Conservation (phyloP, 1,140 invertebrate species). For the Conus ventricosus region DNA sequence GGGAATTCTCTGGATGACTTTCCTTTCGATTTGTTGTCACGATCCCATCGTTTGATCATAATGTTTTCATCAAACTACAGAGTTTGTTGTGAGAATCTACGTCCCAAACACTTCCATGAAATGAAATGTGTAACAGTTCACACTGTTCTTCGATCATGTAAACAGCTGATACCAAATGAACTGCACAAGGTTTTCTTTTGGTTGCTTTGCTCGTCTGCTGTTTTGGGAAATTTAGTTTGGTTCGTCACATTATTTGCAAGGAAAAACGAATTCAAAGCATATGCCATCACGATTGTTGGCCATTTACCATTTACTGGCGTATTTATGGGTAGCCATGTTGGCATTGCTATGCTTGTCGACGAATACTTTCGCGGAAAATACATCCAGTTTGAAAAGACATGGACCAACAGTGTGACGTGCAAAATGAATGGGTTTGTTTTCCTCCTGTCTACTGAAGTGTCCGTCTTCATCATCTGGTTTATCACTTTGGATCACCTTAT, state of each 20-base stretch:
- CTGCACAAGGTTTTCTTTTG: conserved; percentile 42
- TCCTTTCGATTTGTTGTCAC: conserved; percentile 29
- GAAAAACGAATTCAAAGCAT: conserved; percentile 34
- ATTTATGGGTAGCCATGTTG: conserved; percentile 63
- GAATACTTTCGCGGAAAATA: conserved; percentile 52
- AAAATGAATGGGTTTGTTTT: conserved; percentile 56
- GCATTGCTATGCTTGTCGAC: conserved; percentile 59
- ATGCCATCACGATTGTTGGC: conserved; percentile 44
- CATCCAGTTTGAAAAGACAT: conserved; percentile 45
- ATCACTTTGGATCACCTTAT: conserved; percentile 53
- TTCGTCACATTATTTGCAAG: conserved; percentile 29
- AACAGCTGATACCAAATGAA: conserved; percentile 36
- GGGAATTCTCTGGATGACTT: conserved; percentile 34
- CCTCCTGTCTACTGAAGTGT: conserved; percentile 58
- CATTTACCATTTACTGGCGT: conserved; percentile 57
- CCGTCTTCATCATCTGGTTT: conserved; percentile 54
- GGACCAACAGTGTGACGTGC: conserved; percentile 54
- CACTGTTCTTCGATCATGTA: background rate
- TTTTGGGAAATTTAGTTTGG: conserved; percentile 48
- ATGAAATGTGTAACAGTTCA: background rate
- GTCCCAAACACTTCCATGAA: background rate
- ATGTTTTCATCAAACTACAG: conserved; percentile 41
- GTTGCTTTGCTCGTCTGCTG: conserved; percentile 38
- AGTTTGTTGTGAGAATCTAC: conserved; percentile 42
- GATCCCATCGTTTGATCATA: background rate